Evolutionary conservation across 2,797 vertebrate genomes (phyloP).

Genomic region (Gymnoscopelus braueri): DNA sequence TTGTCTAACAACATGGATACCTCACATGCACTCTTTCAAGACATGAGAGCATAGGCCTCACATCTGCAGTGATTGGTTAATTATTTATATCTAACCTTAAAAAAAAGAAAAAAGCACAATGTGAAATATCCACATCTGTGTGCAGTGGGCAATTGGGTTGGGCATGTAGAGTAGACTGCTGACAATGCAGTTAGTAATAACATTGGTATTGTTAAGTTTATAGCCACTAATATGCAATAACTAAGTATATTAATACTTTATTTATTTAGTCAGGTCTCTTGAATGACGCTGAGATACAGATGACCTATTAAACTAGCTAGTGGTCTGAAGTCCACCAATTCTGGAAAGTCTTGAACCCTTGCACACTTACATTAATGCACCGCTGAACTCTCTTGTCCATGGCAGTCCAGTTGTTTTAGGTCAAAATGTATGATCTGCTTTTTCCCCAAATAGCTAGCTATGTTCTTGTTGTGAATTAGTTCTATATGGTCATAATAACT

Average conservation of each 20-base stretch:
- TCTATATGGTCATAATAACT: not conserved
- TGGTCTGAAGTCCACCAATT: slow-evolving; percentile 40
- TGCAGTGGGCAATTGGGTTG: not conserved
- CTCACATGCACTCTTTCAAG: slow-evolving; percentile 12
- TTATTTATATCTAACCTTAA: slow-evolving; percentile 25
- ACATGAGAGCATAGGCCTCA: slow-evolving; percentile 12
- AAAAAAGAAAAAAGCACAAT: slow-evolving; percentile 26
- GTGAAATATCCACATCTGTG: slow-evolving; percentile 15
- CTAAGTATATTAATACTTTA: not conserved
- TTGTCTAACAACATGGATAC: slow-evolving; percentile 8
- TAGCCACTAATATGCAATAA: not conserved
- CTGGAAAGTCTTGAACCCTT: slow-evolving; percentile 22
- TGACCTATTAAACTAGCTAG: slow-evolving; percentile 13
- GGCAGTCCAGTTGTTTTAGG: not conserved
- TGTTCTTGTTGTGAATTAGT: not conserved
- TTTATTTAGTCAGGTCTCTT: slow-evolving; percentile 24
- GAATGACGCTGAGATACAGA: slow-evolving; percentile 11
- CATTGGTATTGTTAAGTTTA: not conserved
- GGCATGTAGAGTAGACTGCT: not conserved
- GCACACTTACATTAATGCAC: slow-evolving; percentile 11
- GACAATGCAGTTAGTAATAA: not conserved
- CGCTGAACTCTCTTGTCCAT: not conserved
- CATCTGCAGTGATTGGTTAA: slow-evolving; percentile 32
- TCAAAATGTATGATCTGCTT: not conserved
- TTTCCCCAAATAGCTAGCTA: not conserved